Evolutionary conservation across 2,888 invertebrate genomes (phyloP), one percentile per base, ranked within the genome.

Genomic region (Drosophila testacea): DNA sequence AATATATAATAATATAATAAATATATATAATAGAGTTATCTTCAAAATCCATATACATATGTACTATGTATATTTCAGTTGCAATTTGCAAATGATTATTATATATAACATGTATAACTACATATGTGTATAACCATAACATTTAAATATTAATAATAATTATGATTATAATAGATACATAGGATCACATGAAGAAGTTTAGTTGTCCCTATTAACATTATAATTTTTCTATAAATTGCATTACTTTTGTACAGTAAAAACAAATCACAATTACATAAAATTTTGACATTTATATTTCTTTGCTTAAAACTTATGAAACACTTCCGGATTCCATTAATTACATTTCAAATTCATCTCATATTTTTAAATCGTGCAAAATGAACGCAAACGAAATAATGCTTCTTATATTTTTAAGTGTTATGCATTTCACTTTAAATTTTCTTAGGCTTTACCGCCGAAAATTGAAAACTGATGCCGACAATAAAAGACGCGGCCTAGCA

Each of bases 161-260:
- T 13, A 22, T 16, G 6, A 44, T 34, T 22, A 16, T 28, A 44
- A 46, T 28, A 27, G 10, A 55, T 6, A 42, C 30, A 11, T 46
- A 56, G n/a, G 10, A 16, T 42, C 42, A 22, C 41, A 38, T 47
- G 41, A 11, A 38, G 56, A 56, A 41, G 61, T 50, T 54, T 54
- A 66, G 60, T 27, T 42, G 6, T 60, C 39, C 63, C 63, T 64
- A 75, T 60, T 76, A 61, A 64, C 65, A 54, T 54, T 59, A 51
- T 68, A 30, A 52, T 73, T 68, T 73, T 50, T 60, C 36, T 22
- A 50, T 62, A 42, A 50, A 61, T 2, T 34, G 34, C 48, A 50
- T 68, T 51, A 74, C 75, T 74, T 69, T 65, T 74, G 70, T 69
- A 65, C 32, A 55, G 2, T 22, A 22, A 3, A 70, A 75, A 54